Evolutionary conservation across 2,888 invertebrate species (phyloP).

Genomic region (Syrista parreyssii): DNA sequence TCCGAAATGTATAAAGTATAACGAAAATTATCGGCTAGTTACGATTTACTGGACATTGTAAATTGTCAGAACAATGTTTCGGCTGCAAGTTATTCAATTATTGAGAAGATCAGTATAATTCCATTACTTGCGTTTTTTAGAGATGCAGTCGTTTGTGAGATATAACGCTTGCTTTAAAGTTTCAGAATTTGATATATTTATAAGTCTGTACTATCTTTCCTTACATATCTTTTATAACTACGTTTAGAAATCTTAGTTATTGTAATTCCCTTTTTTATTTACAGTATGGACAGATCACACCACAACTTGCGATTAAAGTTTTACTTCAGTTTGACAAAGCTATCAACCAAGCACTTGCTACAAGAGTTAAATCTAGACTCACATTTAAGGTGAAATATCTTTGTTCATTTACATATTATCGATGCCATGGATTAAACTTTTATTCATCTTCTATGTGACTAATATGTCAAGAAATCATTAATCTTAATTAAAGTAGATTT

Average conservation of each 20-base stretch:
- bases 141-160: not conserved
- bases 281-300: conserved; percentile 96
- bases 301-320: conserved; percentile 92
- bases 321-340: conserved; percentile 96
- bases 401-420: not conserved
- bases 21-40: not conserved
- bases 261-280: conserved; percentile 59
- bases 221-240: not conserved
- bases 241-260: conserved; percentile 5
- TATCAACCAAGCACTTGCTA: conserved; percentile 93
- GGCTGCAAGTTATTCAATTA: not conserved
- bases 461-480: not conserved
- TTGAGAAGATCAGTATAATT: not conserved
- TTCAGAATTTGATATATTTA: not conserved
- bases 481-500: not conserved
- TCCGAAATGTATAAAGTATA: not conserved
- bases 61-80: not conserved
- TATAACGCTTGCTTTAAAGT: conserved; percentile 17
- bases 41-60: not conserved
- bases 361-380: conserved; percentile 89
- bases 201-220: conserved; percentile 2
- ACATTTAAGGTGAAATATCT: conserved; percentile 82
- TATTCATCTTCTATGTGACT: not conserved
- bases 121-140: not conserved
- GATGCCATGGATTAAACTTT: not conserved